Evolutionary conservation across 2,113 vertebrate genomes (phyloP).

Genomic region (Lipotes vexillifer): DNA sequence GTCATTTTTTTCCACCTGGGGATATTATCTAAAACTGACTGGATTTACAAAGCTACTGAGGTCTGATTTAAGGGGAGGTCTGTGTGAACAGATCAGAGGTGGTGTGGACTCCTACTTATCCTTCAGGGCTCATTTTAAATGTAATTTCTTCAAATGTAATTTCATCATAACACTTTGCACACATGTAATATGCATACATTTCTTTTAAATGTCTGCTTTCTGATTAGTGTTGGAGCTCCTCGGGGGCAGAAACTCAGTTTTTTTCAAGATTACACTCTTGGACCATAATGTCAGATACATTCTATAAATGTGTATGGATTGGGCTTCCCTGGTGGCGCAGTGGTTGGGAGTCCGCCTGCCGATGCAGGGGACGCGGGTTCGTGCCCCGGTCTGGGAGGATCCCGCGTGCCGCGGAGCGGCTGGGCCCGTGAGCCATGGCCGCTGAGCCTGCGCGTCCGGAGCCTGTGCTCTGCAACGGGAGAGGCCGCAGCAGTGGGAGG

Average conservation of each 20-base stretch:
- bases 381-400: too few relatives aligned
- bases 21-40: background rate
- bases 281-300: background rate
- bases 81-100: background rate
- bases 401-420: too few relatives aligned
- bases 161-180: background rate
- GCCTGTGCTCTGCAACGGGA: too few relatives aligned
- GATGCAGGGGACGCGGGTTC: too few relatives aligned
- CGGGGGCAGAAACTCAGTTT: background rate
- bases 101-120: background rate
- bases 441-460: too few relatives aligned
- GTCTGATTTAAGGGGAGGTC: background rate
- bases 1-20: background rate
- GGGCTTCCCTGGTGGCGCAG: too few relatives aligned
- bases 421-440: too few relatives aligned
- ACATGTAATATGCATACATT: background rate
- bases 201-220: background rate
- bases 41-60: background rate
- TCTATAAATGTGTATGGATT: background rate
- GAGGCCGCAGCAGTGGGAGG: too few relatives aligned
- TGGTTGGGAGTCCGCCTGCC: too few relatives aligned
- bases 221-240: background rate
- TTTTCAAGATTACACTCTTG: background rate
- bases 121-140: background rate
- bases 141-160: background rate